Percentiles rank a stretch among this genome's conserved stretches.
phyloP scores from a whole-genome alignment of 2,888 invertebrate genomes.

The Linnaemya vulpina region DNA sequence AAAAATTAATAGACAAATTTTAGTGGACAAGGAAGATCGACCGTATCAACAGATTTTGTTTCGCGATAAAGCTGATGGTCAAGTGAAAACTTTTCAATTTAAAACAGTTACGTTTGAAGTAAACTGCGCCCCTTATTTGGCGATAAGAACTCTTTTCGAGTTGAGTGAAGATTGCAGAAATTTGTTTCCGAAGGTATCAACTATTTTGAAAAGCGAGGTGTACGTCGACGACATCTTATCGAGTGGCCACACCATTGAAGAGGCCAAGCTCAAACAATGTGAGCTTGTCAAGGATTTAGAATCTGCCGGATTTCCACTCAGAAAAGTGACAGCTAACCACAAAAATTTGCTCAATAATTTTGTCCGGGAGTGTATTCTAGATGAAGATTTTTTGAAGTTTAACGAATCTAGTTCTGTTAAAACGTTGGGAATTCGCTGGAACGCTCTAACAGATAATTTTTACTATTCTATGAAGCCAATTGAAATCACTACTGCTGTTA shows the following conservation, averaged over 20 bases:
- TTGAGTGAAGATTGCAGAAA: conserved; percentile 45
- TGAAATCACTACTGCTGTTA: not conserved
- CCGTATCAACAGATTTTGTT: conserved; percentile 67
- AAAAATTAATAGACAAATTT: conserved; percentile 72
- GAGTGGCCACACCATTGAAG: not conserved
- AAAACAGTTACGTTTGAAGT: too few relatives aligned
- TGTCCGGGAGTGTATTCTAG: too few relatives aligned
- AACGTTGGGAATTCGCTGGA: conserved; percentile 48
- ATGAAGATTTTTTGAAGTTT: not conserved
- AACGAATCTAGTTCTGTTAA: not conserved
- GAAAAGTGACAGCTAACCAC: conserved; percentile 18
- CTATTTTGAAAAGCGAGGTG: conserved; percentile 8
- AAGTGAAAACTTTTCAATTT: conserved; percentile 39
- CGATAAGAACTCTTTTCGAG: conserved; percentile 48
- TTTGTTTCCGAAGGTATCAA: conserved; percentile 38
- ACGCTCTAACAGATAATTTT: conserved; percentile 25
- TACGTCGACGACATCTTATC: conserved; percentile 36
- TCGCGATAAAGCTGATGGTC: not conserved
- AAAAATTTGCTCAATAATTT: not conserved
- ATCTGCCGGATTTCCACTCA: conserved; percentile 33
- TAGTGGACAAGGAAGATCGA: conserved; percentile 51
- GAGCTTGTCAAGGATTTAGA: not conserved
- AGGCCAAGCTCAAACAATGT: too few relatives aligned
- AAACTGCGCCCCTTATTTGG: too few relatives aligned
- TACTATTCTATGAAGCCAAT: conserved; percentile 16